Evolutionary conservation across 2,797 vertebrate genomes (phyloP), one percentile per base, ranked within the genome.

Genomic region (Xenentodon cancila): DNA sequence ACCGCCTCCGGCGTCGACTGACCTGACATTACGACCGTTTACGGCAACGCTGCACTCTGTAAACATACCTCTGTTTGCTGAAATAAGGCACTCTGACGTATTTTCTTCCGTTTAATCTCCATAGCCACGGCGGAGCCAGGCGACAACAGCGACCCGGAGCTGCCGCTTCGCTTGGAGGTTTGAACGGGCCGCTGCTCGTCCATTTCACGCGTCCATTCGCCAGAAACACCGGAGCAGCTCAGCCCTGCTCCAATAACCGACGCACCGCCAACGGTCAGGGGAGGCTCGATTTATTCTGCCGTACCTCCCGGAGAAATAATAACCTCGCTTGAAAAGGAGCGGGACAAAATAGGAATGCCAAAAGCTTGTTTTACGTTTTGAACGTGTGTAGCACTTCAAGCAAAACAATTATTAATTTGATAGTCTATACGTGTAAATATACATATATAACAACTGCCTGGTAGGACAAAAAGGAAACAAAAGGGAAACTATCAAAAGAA

Each of bases 21-120:
- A 63, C 5, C 44, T 71, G 70, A 71, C 64, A 56, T 16, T 48
- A 3, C 8, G 13, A 40, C 9, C 1, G 22, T 22, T 64, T 21
- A 63, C 21, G 15, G 9, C 42, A 43, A 63, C 62, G 12, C 3
- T n/a, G 4, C 1, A 0, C 4, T 1, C 2, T 25, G 8, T 0
- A 5, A 1, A 1, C 69, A 40, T 87, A 95, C 94, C 90, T 94
- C 89, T 2, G 86, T 87, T 37, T 85, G 85, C 5, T 86, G 75
- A 58, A 92, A 92, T 21, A 93, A 48, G 0, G 65, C 20, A 50
- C 91, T 93, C 69, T 94, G 79, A 53, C 84, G 80, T 67, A 92
- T 93, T 78, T 93, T 94, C 84, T 93, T 92, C 50, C 93, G 82
- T 68, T 94, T 94, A 9, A 93, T 88, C 77, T 94, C 94, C 93